Percentiles rank a stretch among this genome's conserved stretches.
These are phyloP conservation scores for Paralvinella palmiformis DNA, from an alignment of 1,140 invertebrate species.

Conservation along the genomic window DNA sequence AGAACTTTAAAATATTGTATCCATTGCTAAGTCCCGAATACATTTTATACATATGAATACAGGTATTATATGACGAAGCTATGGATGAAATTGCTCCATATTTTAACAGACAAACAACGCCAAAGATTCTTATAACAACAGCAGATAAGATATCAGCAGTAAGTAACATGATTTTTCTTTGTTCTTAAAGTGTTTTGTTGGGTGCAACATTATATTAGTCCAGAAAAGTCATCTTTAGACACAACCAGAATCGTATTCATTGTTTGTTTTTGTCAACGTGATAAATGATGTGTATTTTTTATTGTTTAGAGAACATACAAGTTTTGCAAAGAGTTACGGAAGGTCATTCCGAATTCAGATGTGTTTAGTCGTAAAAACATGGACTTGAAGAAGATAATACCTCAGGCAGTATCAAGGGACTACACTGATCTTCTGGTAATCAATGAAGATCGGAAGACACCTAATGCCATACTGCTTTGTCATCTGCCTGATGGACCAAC, in stretches of 20 bases:
- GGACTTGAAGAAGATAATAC: constrained; percentile 88
- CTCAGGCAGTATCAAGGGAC: constrained; percentile 66
- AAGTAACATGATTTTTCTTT: constrained; percentile 30
- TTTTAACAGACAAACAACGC: constrained; percentile 76
- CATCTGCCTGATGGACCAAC: constrained; percentile 95
- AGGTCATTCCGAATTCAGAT: constrained; percentile 85
- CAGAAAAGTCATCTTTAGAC: background rate
- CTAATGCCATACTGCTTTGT: constrained; percentile 84
- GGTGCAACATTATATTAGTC: no score
- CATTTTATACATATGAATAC: constrained; percentile 16
- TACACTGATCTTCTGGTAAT: constrained; percentile 89
- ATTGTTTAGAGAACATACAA: constrained; percentile 71
- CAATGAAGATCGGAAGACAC: constrained; percentile 86
- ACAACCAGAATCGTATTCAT: constrained; percentile 14
- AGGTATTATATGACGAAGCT: constrained; percentile 63
- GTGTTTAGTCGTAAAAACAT: constrained; percentile 72
- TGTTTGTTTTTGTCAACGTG: constrained; percentile 19
- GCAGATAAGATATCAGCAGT: constrained; percentile 80
- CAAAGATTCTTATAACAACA: constrained; percentile 92
- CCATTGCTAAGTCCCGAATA: no score
- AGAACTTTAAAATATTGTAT: no score
- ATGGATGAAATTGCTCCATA: constrained; percentile 84
- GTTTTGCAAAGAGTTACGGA: constrained; percentile 83
- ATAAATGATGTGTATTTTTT: constrained; percentile 10
- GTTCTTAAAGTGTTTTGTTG: background rate